Conservation (phyloP, 2,113 vertebrate species). For the Grammomys surdaster region DNA sequence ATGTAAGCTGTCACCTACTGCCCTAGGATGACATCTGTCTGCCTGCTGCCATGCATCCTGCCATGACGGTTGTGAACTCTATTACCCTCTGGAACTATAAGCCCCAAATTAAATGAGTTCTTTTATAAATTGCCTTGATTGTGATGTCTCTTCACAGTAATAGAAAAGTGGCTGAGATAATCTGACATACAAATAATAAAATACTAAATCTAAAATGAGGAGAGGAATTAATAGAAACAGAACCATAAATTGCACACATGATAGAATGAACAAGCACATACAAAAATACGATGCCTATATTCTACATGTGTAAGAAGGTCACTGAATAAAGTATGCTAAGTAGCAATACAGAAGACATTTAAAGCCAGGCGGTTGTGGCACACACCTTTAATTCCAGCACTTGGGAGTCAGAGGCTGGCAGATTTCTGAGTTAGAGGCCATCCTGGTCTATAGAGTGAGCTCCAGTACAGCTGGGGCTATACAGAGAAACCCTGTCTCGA, state of each 20-base stretch:
- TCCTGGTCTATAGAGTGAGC: no score
- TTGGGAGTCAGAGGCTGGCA: no score
- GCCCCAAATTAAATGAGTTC: neutral
- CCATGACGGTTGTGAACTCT: no score
- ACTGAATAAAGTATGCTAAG: neutral
- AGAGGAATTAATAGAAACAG: slow-evolving; percentile 29
- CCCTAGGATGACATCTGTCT: neutral
- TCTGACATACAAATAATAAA: neutral
- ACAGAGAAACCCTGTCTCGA: no score
- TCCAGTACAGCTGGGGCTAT: no score
- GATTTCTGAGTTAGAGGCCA: no score
- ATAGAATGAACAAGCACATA: neutral
- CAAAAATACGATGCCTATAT: neutral
- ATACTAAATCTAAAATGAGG: neutral
- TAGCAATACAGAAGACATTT: neutral
- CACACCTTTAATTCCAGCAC: no score
- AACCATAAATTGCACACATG: neutral
- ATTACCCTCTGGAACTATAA: neutral
- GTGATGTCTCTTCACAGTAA: neutral
- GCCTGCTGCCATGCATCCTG: neutral
- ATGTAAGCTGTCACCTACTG: neutral
- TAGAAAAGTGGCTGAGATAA: neutral
- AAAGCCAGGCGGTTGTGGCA: no score
- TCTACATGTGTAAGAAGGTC: neutral
- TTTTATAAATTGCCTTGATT: neutral